Evolutionary conservation across 2,113 vertebrate species (phyloP), one percentile per base, ranked within the genome.

Genomic region (Microcebus griseorufus): DNA sequence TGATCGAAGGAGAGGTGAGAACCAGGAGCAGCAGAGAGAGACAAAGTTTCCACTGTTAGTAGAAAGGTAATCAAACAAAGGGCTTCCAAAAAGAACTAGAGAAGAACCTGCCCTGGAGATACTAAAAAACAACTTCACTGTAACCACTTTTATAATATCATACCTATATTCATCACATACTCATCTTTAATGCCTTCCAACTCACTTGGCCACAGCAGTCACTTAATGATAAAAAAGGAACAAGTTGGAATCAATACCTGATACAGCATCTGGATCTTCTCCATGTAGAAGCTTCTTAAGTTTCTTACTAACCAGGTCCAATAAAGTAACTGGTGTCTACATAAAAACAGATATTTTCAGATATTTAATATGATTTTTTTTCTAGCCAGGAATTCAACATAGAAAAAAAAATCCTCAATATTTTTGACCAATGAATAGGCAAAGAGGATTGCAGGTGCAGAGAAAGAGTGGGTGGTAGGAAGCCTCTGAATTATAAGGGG

Each of bases 271-370:
- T 12, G 98, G 98, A 97, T 99, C 99, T 98, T 97, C 98, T 76
- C 99, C 99, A 96, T 98, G 98, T 51, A 99, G 98, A 94, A 99
- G 97, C 29, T 97, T 98, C 95, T 98, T 98, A 73, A 99, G 95
- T 79, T 98, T 99, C 94, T 97, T 99, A 92, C 98, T 98, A 39
- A 99, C 99, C 81, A 99, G 97, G 81, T 99, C 98, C 96, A 99
- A 96, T 96, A 99, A 98, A 83, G 98, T 98, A 95, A 98, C 88
- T 12, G 99, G 99, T 75, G 98, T 99, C 99, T 99, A 87, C 48
- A 95, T 60, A 90, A 88, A 98, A 98, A 93, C 37, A 95, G 5
- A 75, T 84, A 90, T 45, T 34, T 82, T 88, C 87, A 96, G 32
- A 82, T 90, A 89, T 64, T 96, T 94, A 79, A 70, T 69, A 79